Conservation (phyloP, 2,113 vertebrate genomes). For the Pagrus major region DNA sequence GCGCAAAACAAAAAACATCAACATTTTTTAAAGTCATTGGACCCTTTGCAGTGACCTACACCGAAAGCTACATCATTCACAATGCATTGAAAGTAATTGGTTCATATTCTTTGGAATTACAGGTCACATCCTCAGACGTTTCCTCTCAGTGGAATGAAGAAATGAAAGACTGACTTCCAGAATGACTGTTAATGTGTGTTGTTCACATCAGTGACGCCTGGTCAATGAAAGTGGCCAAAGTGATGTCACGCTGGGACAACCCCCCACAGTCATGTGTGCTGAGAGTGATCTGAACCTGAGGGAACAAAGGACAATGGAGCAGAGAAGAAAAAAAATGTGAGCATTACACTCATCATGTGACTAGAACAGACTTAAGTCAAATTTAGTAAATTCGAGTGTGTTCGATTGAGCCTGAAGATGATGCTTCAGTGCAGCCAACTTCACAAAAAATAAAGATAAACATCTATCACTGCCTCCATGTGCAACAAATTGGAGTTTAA, state of each 20-base stretch:
- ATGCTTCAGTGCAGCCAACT: neutral
- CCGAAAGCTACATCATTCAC: neutral
- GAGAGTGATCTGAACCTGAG: constrained; percentile 96
- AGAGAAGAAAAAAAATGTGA: neutral
- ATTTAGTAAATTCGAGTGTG: neutral
- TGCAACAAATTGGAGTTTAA: neutral
- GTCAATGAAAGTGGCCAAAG: constrained; percentile 95
- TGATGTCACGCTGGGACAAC: constrained; percentile 93
- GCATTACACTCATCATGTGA: constrained; percentile 21
- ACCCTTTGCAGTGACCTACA: constrained; percentile 6
- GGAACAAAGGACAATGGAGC: neutral
- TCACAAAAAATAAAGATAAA: neutral
- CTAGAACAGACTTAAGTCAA: fast-evolving
- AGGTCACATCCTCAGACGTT: neutral
- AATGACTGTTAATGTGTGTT: neutral
- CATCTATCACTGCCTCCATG: neutral
- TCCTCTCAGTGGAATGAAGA: constrained; percentile 12
- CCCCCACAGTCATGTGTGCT: constrained; percentile 93
- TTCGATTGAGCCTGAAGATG: neutral
- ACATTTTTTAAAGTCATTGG: neutral
- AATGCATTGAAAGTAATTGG: neutral
- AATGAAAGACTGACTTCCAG: neutral
- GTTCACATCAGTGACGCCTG: constrained; percentile 84
- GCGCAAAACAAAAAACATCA: constrained; percentile 8
- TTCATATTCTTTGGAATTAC: constrained; percentile 23